These are phyloP conservation scores for Miniopterus natalensis DNA, from an alignment of 2,113 vertebrate genomes.

Conservation along the genomic window DNA sequence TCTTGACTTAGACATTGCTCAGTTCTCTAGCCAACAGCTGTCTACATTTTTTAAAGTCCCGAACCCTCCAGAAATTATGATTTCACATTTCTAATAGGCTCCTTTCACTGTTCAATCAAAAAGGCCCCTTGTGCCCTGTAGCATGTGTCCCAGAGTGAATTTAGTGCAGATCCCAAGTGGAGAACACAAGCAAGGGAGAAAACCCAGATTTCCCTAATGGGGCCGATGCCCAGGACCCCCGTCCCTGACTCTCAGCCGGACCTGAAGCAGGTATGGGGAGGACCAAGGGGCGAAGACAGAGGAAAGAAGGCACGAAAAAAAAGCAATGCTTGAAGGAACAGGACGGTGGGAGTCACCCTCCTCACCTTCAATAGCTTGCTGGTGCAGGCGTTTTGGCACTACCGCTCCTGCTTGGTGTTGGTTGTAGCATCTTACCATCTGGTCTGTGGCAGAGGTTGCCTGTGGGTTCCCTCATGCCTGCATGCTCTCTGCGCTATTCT, in stretches of 20 bases:
- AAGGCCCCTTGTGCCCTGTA: slow-evolving; percentile 80
- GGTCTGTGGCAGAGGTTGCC: neutral
- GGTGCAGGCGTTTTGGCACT: neutral
- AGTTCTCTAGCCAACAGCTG: slow-evolving; percentile 90
- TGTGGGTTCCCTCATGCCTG: neutral
- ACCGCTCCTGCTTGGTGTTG: neutral
- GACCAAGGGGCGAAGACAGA: neutral
- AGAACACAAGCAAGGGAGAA: slow-evolving; percentile 60
- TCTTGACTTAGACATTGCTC: slow-evolving; percentile 87
- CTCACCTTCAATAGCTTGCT: neutral
- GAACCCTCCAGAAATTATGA: slow-evolving; percentile 88
- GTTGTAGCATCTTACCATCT: neutral
- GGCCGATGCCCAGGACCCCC: neutral
- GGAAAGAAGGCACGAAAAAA: neutral
- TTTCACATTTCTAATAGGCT: slow-evolving; percentile 89
- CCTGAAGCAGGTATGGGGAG: slow-evolving; percentile 20
- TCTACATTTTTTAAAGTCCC: slow-evolving; percentile 84
- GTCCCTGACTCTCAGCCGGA: too few relatives aligned
- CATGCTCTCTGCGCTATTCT: neutral
- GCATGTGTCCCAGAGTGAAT: slow-evolving; percentile 62
- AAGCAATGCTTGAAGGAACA: neutral
- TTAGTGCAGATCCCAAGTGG: slow-evolving; percentile 49
- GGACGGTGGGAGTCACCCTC: neutral
- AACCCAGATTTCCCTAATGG: neutral
- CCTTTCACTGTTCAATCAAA: slow-evolving; percentile 84